phyloP scores from a whole-genome alignment of 2,888 invertebrate species.

The Coelinius sp. region DNA sequence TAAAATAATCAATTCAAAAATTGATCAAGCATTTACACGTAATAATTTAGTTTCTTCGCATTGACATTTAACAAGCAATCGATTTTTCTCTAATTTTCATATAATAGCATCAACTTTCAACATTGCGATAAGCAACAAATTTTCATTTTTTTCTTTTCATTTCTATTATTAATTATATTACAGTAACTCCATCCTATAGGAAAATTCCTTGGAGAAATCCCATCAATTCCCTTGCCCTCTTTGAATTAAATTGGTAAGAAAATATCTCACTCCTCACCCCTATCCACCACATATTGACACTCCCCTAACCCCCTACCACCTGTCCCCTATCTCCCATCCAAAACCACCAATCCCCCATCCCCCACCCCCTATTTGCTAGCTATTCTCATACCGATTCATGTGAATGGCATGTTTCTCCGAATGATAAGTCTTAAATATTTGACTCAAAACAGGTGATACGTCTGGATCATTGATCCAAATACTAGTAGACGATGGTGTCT shows the following conservation, averaged over 20 bases:
- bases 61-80: slow-evolving; percentile 21
- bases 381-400: slow-evolving; percentile 68
- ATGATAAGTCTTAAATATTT: slow-evolving; percentile 78
- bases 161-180: not conserved
- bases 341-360: not conserved
- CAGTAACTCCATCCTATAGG: too few relatives aligned
- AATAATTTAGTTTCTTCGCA: slow-evolving; percentile 4
- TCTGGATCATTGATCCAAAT: slow-evolving; percentile 80
- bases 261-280: not conserved
- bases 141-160: not conserved
- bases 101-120: slow-evolving; percentile 24
- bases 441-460: slow-evolving; percentile 77
- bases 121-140: slow-evolving; percentile 26
- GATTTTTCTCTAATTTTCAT: not conserved
- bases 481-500: slow-evolving; percentile 76
- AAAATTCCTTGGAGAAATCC: too few relatives aligned
- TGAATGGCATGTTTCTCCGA: slow-evolving; percentile 76
- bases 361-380: slow-evolving; percentile 4
- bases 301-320: not conserved
- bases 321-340: not conserved
- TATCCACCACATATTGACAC: not conserved
- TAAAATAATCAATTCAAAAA: not conserved
- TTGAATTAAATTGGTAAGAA: not conserved
- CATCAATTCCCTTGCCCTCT: not conserved
- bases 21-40: not conserved